Base-by-base conservation (phyloP, 2,113 vertebrate species). In the Eptesicus fuscus region DNA sequence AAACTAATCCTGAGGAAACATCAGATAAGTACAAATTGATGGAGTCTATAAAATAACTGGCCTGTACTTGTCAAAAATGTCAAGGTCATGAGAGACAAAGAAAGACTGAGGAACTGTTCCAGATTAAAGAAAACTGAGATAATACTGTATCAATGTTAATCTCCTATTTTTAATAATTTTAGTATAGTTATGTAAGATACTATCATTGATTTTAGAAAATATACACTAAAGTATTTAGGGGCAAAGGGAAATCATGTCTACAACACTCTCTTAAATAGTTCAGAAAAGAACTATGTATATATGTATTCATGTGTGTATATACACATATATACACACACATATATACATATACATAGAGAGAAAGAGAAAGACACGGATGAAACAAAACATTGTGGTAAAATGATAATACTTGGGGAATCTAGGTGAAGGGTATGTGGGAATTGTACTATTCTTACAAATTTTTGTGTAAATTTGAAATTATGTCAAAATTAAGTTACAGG, bases 91-190 rank as follows among this genome's bases (percentile, higher is more conserved):
- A 93, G 73, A 96, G 82, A 88, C n/a, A 92, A 87, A 93, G 83
- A 83, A 74, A 95, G 59, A 93, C 9, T 87, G 37, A 95, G 17
- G 59, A 90, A 90, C 70, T 95, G 35, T 84, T 92, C 35, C 32
- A 97, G 63, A 76, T 89, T 89, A 83, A 84, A 83, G 78, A 70
- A 91, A 93, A 91, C 79, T 88, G 49, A 93, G 56, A 79, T 37
- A 90, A 82, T 78, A 90, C 3, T 91, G 1, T 86, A 79, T 73
- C 44, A 83, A n/a, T 71, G 56, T 67, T 90, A 90, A 95, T 80
- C 51, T 87, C 71, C 83, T 91, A 79, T 83, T 89, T 90, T 79
- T 91, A 42, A 79, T 92, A 84, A 88, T 73, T 92, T 74, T 90
- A 93, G 51, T 83, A 59, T 12, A 92, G 65, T 82, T 92, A 93